Conservation (phyloP, 23 tunicate genomes). For the Ascidia mentula region DNA sequence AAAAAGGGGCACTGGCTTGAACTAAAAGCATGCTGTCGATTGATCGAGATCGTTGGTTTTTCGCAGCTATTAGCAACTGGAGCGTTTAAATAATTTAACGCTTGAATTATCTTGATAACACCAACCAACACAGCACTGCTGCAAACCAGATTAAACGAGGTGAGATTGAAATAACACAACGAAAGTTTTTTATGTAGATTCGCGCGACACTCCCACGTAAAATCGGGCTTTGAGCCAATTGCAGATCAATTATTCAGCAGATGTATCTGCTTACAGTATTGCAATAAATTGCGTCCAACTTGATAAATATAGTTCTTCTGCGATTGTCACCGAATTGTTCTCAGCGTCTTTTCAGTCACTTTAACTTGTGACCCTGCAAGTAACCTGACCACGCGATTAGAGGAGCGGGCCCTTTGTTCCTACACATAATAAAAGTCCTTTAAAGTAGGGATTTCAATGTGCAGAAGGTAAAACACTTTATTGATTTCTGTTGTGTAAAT, state of each 20-base stretch:
- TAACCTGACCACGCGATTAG: too few species aligned
- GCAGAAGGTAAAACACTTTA: neutral
- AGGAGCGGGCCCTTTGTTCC: too few species aligned
- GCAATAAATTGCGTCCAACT: too few species aligned
- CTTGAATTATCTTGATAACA: neutral
- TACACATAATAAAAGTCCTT: too few species aligned
- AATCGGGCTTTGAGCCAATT: slow-evolving; percentile 2
- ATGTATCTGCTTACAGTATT: neutral
- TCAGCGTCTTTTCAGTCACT: too few species aligned
- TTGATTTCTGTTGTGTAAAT: neutral
- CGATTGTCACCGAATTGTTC: too few species aligned
- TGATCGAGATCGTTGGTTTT: neutral
- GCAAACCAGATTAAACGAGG: neutral
- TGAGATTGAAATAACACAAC: neutral
- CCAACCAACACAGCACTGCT: neutral
- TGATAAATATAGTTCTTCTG: too few species aligned
- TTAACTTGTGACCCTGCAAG: too few species aligned
- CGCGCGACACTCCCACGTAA: neutral
- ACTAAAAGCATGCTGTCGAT: too few species aligned
- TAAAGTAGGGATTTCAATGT: too few species aligned
- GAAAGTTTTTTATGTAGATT: neutral
- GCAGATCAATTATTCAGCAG: neutral
- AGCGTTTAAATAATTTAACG: neutral
- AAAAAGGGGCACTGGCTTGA: too few species aligned
- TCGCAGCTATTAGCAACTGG: neutral